Conservation (phyloP, 2,888 invertebrate genomes). For the Muschampia staudingeri region DNA sequence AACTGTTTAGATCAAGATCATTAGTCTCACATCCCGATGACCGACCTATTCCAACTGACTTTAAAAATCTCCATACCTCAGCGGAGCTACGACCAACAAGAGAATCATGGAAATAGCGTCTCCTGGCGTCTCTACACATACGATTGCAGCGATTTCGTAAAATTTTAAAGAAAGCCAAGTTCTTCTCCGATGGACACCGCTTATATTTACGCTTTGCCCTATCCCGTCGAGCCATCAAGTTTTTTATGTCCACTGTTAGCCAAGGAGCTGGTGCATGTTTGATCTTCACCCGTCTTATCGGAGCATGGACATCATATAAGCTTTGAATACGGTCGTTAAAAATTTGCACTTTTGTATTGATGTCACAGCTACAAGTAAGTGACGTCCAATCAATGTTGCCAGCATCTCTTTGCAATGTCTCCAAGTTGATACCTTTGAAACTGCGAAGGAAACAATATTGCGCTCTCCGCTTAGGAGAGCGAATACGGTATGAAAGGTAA, state of each 20-base stretch:
- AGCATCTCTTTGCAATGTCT: background rate
- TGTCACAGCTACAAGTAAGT: background rate
- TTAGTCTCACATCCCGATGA: background rate
- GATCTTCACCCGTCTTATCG: background rate
- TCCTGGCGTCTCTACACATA: conserved; percentile 1
- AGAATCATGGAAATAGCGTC: background rate
- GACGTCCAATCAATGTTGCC: background rate
- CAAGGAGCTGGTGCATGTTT: background rate
- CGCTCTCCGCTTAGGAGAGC: background rate
- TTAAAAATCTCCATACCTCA: background rate
- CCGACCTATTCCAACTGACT: background rate
- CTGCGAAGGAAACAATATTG: background rate
- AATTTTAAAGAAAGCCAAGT: background rate
- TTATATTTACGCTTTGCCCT: background rate
- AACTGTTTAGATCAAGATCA: background rate
- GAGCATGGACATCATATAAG: background rate
- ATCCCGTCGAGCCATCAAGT: background rate
- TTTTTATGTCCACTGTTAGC: background rate
- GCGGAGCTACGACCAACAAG: background rate
- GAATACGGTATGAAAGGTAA: background rate
- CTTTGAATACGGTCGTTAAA: background rate
- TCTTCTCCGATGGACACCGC: background rate
- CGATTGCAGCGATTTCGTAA: background rate
- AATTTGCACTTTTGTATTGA: background rate
- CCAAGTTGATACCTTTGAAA: background rate